A percentile compares a stretch with the other conserved stretches of the same genome.
Evolutionary conservation across 2,888 invertebrate genomes (phyloP).

Genomic region (Eilema depressum): DNA sequence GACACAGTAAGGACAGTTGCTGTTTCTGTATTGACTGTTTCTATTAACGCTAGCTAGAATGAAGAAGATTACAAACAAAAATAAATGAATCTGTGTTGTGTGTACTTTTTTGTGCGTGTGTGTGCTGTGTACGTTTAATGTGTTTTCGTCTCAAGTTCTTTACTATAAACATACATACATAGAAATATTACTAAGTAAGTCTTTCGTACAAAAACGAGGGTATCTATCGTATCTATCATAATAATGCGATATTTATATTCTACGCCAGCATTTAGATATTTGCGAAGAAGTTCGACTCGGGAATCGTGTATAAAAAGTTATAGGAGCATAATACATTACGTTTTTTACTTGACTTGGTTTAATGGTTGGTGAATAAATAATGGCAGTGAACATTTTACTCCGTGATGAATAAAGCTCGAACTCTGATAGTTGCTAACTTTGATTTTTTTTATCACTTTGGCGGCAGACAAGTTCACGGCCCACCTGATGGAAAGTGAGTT

Average conservation of each 20-base stretch:
- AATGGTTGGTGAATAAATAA: slow-evolving; percentile 5
- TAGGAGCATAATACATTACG: background rate
- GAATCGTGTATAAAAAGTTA: background rate
- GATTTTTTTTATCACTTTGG: background rate
- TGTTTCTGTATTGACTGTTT: no score
- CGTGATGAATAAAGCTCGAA: background rate
- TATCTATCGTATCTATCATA: background rate
- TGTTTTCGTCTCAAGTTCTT: no score
- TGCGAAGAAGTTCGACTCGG: background rate
- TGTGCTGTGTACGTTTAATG: background rate
- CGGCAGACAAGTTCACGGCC: no score
- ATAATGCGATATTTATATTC: slow-evolving; percentile 1
- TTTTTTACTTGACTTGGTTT: slow-evolving; percentile 1
- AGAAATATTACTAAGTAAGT: background rate
- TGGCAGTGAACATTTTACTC: background rate
- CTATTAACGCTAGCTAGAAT: no score
- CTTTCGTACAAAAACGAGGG: background rate
- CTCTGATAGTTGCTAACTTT: background rate
- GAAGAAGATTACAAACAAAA: no score
- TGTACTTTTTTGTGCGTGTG: no score
- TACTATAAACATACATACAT: background rate
- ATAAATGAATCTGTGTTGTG: no score
- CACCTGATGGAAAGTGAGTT: no score
- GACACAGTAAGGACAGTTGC: no score
- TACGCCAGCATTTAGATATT: background rate